Percentiles rank a stretch among this genome's conserved stretches.
Conservation (phyloP, 2,888 invertebrate genomes). For the Brachypterus glaber region DNA sequence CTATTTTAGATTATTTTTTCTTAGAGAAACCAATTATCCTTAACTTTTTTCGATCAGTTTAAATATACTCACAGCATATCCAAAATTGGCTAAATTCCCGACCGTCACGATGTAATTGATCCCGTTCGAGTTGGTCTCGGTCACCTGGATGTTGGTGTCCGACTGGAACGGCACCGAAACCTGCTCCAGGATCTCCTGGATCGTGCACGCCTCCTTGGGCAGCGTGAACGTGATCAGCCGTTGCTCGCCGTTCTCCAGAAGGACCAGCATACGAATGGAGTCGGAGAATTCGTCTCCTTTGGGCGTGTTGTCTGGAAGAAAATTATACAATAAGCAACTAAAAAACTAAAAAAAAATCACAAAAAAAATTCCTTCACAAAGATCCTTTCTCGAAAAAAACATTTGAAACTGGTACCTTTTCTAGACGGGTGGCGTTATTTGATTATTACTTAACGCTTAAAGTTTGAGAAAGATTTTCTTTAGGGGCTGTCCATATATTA, state of each 20-base stretch:
- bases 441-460: too few species aligned
- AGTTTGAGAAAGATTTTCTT: too few species aligned
- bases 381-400: neutral
- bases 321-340: conserved; percentile 8
- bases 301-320: conserved; percentile 39
- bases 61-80: conserved; percentile 17
- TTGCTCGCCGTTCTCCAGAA: conserved; percentile 68
- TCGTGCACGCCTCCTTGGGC: conserved; percentile 72
- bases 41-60: too few species aligned
- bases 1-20: too few species aligned
- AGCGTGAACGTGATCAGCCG: conserved; percentile 73
- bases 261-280: conserved; percentile 71
- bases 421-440: too few species aligned
- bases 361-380: conserved; percentile 10
- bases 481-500: too few species aligned
- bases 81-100: conserved; percentile 36
- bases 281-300: conserved; percentile 48
- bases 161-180: conserved; percentile 60
- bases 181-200: conserved; percentile 73
- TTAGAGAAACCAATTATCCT: too few species aligned
- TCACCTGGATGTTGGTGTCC: conserved; percentile 64
- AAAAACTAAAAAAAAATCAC: conserved; percentile 8
- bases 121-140: conserved; percentile 62
- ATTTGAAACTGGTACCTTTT: too few species aligned
- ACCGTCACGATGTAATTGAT: conserved; percentile 74